Conservation (phyloP, 2,113 vertebrate species). For the Odontesthes bonariensis region DNA sequence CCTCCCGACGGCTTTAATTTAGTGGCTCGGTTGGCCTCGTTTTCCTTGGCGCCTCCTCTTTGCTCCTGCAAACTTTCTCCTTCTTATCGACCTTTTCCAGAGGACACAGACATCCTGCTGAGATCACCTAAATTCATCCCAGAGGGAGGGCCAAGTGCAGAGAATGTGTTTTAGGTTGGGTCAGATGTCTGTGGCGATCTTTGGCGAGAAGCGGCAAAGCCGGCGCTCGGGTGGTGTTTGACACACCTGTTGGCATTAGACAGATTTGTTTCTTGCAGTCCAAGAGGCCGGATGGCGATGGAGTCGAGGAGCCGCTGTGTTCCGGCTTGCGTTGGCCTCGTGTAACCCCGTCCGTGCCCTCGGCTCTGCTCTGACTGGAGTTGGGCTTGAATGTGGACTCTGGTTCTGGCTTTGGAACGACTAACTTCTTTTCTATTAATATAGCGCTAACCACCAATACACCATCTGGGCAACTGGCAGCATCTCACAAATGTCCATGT, state of each 20-base stretch:
- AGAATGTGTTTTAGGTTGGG: not conserved
- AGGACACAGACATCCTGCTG: slow-evolving; percentile 38
- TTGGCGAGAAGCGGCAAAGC: not conserved
- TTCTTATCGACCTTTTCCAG: slow-evolving; percentile 25
- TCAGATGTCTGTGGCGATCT: not conserved
- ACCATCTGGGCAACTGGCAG: slow-evolving; percentile 67
- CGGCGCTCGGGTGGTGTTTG: not conserved
- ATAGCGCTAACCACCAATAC: slow-evolving; percentile 41
- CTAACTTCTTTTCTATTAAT: slow-evolving; percentile 57
- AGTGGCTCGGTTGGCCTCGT: not conserved
- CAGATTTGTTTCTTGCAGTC: not conserved
- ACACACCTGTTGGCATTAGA: too few relatives aligned
- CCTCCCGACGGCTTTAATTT: not conserved
- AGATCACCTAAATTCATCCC: slow-evolving; percentile 40
- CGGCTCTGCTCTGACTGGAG: slow-evolving; percentile 14
- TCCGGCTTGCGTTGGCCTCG: not conserved
- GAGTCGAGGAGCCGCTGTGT: not conserved
- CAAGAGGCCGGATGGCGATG: not conserved
- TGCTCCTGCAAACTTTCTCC: slow-evolving; percentile 3
- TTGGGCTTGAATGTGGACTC: slow-evolving; percentile 21
- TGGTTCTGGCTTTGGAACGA: slow-evolving; percentile 27
- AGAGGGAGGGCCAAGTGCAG: slow-evolving; percentile 2
- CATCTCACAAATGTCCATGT: slow-evolving; percentile 17
- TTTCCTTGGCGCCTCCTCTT: not conserved
- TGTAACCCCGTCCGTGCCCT: slow-evolving; percentile 10